Percentiles rank a stretch among this genome's conserved stretches.
Conservation (phyloP, 23 tunicate genomes). For the Trididemnum miniatum region DNA sequence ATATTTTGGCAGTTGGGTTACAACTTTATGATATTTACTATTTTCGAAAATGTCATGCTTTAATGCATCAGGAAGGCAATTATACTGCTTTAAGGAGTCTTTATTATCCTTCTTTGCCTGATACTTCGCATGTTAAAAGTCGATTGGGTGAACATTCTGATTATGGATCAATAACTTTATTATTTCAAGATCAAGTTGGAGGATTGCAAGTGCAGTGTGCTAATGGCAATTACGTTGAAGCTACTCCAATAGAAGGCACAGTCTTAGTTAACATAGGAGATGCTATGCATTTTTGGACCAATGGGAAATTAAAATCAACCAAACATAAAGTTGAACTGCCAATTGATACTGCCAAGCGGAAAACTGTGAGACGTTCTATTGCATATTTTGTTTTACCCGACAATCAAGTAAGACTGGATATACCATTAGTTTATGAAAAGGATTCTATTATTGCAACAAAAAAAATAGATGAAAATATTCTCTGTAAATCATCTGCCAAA, state of each 20-base stretch:
- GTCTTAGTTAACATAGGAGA: conserved; percentile 52
- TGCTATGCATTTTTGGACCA: conserved; percentile 43
- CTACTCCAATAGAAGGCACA: conserved; percentile 44
- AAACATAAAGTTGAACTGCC: conserved; percentile 2
- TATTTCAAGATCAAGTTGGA: conserved; percentile 60
- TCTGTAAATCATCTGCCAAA: not conserved
- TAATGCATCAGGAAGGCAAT: conserved; percentile 35
- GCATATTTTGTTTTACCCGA: conserved; percentile 45
- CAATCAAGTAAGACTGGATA: conserved; percentile 32
- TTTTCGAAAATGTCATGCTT: conserved; percentile 31
- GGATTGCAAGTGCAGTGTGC: conserved; percentile 44
- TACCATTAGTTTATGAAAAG: not conserved
- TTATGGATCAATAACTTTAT: conserved; percentile 58
- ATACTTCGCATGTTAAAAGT: not conserved
- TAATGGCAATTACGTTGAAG: conserved; percentile 37
- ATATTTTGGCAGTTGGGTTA: conserved; percentile 39
- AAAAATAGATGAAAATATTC: not conserved
- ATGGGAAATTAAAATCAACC: conserved; percentile 41
- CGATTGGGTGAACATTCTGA: conserved; percentile 62
- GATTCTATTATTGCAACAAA: not conserved
- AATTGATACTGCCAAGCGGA: not conserved
- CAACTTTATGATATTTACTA: conserved; percentile 25
- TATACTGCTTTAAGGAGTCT: conserved; percentile 44
- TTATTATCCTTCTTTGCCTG: conserved; percentile 55
- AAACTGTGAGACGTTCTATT: conserved; percentile 23